Evolutionary conservation across 2,113 vertebrate genomes (phyloP).

Genomic region (Colinus virginianus): DNA sequence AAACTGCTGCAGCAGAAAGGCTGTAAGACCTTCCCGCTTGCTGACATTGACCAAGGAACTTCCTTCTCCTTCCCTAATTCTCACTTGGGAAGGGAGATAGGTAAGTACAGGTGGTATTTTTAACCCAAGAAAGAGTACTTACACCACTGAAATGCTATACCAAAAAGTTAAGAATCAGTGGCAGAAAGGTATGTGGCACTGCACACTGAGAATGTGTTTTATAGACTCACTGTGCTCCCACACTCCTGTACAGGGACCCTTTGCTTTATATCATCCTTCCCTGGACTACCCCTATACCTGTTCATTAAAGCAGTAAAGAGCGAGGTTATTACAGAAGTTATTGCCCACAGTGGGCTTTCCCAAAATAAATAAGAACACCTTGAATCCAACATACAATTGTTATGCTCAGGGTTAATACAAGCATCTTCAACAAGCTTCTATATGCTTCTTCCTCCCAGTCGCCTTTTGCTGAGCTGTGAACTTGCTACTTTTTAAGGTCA

Average conservation of each 20-base stretch:
- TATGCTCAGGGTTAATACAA: neutral
- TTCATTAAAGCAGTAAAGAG: neutral
- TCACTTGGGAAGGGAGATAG: neutral
- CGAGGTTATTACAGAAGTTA: neutral
- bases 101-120: accelerated
- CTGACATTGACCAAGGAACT: neutral
- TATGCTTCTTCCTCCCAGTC: neutral
- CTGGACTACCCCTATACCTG: neutral
- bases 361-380: neutral
- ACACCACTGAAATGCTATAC: accelerated
- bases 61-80: neutral
- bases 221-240: neutral
- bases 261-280: neutral
- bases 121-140: accelerated
- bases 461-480: neutral
- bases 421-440: neutral
- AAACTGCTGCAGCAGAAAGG: accelerated
- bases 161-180: neutral
- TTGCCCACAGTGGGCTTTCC: neutral
- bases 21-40: accelerated
- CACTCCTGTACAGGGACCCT: neutral
- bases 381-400: neutral
- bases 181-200: accelerated
- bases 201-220: neutral
- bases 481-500: slow-evolving; percentile 11